A percentile compares a stretch with the other conserved stretches of the same genome.
Conservation (phyloP, 2,888 invertebrate genomes). For the Exephanes ischioxanthus region DNA sequence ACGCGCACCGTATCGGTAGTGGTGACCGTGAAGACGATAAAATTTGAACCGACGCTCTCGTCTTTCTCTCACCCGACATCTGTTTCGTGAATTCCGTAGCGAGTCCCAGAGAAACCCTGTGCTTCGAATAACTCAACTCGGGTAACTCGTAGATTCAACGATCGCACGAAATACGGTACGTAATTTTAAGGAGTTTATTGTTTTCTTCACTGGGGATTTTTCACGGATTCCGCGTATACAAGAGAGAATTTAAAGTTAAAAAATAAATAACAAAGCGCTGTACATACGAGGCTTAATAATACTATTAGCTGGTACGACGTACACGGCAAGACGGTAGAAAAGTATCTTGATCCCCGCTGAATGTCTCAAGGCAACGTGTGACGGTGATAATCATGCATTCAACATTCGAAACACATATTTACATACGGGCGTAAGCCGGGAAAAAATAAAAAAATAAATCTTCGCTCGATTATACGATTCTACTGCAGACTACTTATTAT, state of each 20-base stretch:
- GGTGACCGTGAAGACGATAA: neutral
- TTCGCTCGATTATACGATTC: neutral
- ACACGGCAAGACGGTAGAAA: constrained; percentile 16
- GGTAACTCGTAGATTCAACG: neutral
- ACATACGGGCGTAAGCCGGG: neutral
- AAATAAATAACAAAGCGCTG: constrained; percentile 48
- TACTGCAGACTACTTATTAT: neutral
- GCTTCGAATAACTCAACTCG: constrained; percentile 15
- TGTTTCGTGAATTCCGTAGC: neutral
- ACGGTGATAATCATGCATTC: constrained; percentile 25
- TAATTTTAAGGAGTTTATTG: constrained; percentile 15
- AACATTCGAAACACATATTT: constrained; percentile 11
- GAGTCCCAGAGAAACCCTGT: neutral
- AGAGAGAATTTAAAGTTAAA: constrained; percentile 7
- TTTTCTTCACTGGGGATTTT: neutral
- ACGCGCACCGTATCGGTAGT: neutral
- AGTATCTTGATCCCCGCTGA: neutral
- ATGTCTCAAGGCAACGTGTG: constrained; percentile 44
- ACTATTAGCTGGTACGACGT: constrained; percentile 9
- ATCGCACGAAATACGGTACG: neutral
- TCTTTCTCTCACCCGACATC: constrained; percentile 20
- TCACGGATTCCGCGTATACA: constrained; percentile 3
- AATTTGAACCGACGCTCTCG: neutral
- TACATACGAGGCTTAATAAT: constrained; percentile 28
- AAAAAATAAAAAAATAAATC: neutral